Evolutionary conservation across 2,113 vertebrate species (phyloP).

Genomic region (Ptilorrhoa leucosticta): DNA sequence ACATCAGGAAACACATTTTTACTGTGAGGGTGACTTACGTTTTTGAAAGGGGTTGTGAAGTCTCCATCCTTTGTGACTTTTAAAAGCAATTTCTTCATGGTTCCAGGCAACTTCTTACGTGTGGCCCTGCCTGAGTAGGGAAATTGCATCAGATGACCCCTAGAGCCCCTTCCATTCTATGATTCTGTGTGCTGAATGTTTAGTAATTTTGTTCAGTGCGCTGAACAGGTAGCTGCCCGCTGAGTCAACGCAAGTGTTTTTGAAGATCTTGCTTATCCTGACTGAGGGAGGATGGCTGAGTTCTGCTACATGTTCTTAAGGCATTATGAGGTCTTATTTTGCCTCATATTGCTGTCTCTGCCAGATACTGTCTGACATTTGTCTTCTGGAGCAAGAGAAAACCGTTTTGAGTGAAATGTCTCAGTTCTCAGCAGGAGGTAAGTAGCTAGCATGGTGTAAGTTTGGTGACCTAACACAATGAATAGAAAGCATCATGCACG

Average conservation of each 20-base stretch:
- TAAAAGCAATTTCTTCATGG: background rate
- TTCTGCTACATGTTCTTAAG: background rate
- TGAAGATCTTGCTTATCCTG: background rate
- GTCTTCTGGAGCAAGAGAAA: background rate
- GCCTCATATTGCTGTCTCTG: background rate
- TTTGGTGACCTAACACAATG: background rate
- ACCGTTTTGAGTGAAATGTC: background rate
- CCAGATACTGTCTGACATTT: background rate
- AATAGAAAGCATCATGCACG: background rate
- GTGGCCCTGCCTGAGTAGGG: background rate
- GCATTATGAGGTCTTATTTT: background rate
- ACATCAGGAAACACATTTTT: background rate
- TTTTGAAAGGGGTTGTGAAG: background rate
- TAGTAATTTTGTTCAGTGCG: background rate
- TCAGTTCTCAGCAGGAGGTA: background rate
- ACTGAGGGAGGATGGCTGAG: background rate
- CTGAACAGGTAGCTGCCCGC: background rate
- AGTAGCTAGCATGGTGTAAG: background rate
- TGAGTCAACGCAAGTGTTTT: background rate
- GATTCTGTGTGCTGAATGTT: background rate
- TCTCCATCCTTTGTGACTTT: background rate
- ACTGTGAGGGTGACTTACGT: accelerated
- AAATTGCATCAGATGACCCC: background rate
- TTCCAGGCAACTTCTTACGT: background rate
- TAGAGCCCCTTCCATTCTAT: background rate